phyloP scores from a whole-genome alignment of 2,113 vertebrate genomes.

The Podocnemis expansa region DNA sequence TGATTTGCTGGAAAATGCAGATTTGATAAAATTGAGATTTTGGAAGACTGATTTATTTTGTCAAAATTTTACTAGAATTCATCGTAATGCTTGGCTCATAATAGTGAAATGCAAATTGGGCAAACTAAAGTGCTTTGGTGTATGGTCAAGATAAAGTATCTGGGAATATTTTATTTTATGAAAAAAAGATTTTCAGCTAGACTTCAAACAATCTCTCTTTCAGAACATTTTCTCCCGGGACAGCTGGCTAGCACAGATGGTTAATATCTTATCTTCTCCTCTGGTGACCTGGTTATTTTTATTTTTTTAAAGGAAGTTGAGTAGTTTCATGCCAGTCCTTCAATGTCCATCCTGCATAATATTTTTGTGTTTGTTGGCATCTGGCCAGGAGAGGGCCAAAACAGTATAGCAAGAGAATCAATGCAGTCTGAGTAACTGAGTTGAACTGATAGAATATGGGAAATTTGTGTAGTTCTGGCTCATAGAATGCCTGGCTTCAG shows the following conservation, averaged over 20 bases:
- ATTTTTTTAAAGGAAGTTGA: neutral
- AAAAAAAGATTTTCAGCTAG: neutral
- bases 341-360: neutral
- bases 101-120: neutral
- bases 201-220: neutral
- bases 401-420: neutral
- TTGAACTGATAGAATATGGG: neutral
- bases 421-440: neutral
- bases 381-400: neutral
- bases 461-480: neutral
- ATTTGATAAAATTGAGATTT: neutral
- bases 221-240: neutral
- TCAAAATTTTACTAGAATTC: neutral
- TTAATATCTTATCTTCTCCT: neutral
- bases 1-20: neutral
- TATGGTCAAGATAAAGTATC: neutral
- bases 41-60: neutral
- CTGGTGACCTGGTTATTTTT: neutral
- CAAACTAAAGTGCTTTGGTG: neutral
- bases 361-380: neutral
- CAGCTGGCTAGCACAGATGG: neutral
- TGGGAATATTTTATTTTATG: neutral
- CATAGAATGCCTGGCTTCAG: too few species aligned
- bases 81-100: neutral
- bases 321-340: neutral